Conservation (phyloP, 2,888 invertebrate genomes). For the Dexiosoma caninum region DNA sequence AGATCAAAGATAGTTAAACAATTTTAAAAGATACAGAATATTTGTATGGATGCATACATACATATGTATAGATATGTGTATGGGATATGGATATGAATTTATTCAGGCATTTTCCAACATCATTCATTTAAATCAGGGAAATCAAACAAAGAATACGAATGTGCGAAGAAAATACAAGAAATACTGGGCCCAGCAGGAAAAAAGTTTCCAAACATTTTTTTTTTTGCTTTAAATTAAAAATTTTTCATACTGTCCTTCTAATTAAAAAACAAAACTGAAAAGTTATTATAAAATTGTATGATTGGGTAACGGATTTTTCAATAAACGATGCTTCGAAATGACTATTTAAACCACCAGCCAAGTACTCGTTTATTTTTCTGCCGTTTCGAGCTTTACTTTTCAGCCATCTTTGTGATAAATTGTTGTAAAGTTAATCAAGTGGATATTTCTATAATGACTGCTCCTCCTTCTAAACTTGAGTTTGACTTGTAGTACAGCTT, state of each 20-base stretch:
- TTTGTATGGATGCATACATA: not conserved
- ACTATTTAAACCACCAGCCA: no score
- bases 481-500: no score
- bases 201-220: not conserved
- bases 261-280: no score
- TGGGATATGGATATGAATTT: not conserved
- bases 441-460: slow-evolving; percentile 1
- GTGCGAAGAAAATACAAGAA: not conserved
- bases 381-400: no score
- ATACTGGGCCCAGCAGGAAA: not conserved
- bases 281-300: no score
- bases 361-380: no score
- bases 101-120: not conserved
- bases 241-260: no score
- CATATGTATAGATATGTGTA: not conserved
- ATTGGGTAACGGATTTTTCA: no score
- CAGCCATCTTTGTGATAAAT: not conserved
- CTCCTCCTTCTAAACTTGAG: not conserved
- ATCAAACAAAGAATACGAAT: not conserved
- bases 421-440: slow-evolving; percentile 9
- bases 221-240: no score
- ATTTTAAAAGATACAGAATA: not conserved
- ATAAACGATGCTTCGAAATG: no score
- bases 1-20: not conserved
- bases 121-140: slow-evolving; percentile 1